Evolutionary conservation across 2,888 invertebrate species (phyloP), one percentile per base, ranked within the genome.

Genomic region (Charanyca ferruginea): DNA sequence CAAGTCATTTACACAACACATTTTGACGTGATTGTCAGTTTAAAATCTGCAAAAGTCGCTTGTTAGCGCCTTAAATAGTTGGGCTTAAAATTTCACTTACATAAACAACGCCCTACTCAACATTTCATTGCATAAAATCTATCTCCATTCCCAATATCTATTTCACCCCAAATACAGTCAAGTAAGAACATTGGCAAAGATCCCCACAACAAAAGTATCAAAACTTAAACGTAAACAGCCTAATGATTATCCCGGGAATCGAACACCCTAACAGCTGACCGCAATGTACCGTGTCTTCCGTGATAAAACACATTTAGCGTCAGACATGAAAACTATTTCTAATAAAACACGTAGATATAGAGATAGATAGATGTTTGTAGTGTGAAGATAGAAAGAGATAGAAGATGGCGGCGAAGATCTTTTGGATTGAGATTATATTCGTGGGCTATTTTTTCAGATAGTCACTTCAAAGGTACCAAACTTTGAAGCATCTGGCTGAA

Each of bases 261-360:
- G 64, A 81, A 83, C 81, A 79, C 79, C 79, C 65, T 47, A 70
- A 76, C 83, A 83, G 81, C 83, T 83, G 81, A 81, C 83, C 78
- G 78, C 80, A 77, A 22, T 66, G 81, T 83, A 74, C 74, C 81
- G 77, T 79, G 65, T 77, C 81, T 79, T 80, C 60, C 83, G 83
- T 82, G 82, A 65, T 62, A 73, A 7, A 64, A 42, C 54, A 59
- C 83, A 83, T 78, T 82, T 83, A 67, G 68, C 57, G 18, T 44
- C 47, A 45, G 57, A 62, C 83, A 78, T 70, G 71, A 66, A 74
- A 66, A 74, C 74, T 76, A 45, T 73, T 79, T 52, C 28, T 32
- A 42, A 48, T 73, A 18, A 42, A n/a, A 65, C 71, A 48, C n/a
- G 32, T n/a, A 52, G 28, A 8, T 32, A 32, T 32, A 38, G 6